Percentiles rank a stretch among this genome's conserved stretches.
Conservation (phyloP, 2,797 vertebrate genomes). For the Gobio occitaniae region DNA sequence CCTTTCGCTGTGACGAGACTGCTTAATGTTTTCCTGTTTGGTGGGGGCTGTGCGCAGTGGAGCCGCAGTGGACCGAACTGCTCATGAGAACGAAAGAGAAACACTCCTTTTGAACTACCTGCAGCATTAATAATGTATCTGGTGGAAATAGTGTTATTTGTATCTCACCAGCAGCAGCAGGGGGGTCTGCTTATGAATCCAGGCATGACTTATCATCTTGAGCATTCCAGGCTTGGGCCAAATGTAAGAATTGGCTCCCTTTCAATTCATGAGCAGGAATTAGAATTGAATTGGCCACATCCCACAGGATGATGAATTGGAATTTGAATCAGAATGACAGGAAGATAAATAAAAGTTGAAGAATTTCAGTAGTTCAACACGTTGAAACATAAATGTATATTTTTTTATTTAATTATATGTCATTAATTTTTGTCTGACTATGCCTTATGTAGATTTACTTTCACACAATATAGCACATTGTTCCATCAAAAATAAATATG, state of each 20-base stretch:
- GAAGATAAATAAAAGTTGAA: background rate
- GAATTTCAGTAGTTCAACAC: background rate
- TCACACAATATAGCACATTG: too few species aligned
- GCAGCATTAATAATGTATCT: conserved; percentile 62
- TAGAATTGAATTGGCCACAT: conserved; percentile 13
- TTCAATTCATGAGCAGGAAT: conserved; percentile 19
- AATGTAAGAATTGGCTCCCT: conserved; percentile 18
- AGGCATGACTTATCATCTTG: conserved; percentile 29
- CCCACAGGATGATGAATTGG: background rate
- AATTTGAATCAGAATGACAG: conserved; percentile 15
- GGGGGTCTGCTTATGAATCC: conserved; percentile 28
- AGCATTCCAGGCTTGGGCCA: background rate
- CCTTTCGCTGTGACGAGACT: conserved; percentile 63
- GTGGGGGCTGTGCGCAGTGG: conserved; percentile 55
- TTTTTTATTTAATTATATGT: background rate
- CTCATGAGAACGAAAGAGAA: conserved; percentile 38
- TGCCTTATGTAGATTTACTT: background rate
- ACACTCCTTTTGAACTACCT: conserved; percentile 51
- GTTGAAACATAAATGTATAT: background rate
- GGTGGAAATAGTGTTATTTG: conserved; percentile 49
- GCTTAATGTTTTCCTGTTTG: conserved; percentile 65
- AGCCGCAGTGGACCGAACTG: conserved; percentile 50
- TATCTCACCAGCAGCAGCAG: conserved; percentile 20
- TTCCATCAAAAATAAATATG: background rate
- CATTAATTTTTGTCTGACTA: background rate